phyloP scores from a whole-genome alignment of 2,888 invertebrate species.

The Callinectes sapidus region DNA sequence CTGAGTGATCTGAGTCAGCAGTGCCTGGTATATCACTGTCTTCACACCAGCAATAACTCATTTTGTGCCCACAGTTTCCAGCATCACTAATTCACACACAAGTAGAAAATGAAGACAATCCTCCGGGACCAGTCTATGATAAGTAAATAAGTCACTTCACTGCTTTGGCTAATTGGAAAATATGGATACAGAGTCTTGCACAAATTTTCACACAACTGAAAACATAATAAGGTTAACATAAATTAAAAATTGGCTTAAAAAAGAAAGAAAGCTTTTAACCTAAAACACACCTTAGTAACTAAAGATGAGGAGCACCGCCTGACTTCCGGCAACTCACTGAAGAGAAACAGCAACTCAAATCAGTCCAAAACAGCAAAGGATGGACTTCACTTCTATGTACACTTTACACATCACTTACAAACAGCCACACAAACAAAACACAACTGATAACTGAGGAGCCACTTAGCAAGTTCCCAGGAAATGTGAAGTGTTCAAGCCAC shows the following conservation, averaged over 20 bases:
- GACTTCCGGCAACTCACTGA: neutral
- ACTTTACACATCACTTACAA: slow-evolving; percentile 1
- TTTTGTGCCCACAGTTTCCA: neutral
- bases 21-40: neutral
- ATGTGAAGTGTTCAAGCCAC: neutral
- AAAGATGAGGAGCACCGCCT: neutral
- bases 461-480: neutral
- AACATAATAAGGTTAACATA: neutral
- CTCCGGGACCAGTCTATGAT: neutral
- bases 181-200: neutral
- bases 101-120: neutral
- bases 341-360: neutral
- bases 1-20: neutral
- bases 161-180: neutral
- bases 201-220: neutral
- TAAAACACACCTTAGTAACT: neutral
- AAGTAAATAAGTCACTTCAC: neutral
- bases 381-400: neutral
- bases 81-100: neutral
- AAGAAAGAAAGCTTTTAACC: neutral
- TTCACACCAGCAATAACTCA: neutral
- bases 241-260: neutral
- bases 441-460: neutral
- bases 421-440: neutral
- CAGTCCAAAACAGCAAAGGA: neutral